Base-by-base conservation (phyloP, 2,113 vertebrate genomes). In the Chionodraco myersi region DNA sequence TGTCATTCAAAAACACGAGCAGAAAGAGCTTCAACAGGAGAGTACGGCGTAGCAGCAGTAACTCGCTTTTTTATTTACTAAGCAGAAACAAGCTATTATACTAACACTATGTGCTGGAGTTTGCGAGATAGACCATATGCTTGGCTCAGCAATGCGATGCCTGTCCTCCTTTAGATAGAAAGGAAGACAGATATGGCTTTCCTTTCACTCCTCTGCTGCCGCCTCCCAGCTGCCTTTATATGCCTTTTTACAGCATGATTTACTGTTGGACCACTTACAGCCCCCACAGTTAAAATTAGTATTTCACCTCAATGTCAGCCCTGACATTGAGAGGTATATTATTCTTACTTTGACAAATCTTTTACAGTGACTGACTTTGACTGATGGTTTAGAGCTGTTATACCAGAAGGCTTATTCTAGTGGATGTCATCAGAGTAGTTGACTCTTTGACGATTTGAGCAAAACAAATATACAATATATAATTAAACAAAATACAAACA, bases 101-200 rank as follows among this genome's bases (percentile, higher is more conserved):
- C 79, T 70, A 36, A 78, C 71, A 73, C 85, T 83, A 49, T 82
- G 75, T 12, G 58, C 82, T 75, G 58, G 54, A 76, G 73, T 86
- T 80, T 91, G 71, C 70, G n/a, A 84, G 83, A 91, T 91, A 88
- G 92, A 92, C 86, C 85, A 86, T 84, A 84, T 74, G 83, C 72
- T 54, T 67, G 73, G 79, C 70, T 89, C 87, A 85, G 89, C 82
- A 88, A 89, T 72, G 75, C 78, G 77, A 84, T 75, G 75, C 75
- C 73, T 89, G 69, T 85, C 86, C 82, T 87, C 82, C 72, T 83
- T 76, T 80, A 60, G 81, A 80, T 84, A 86, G 87, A 84, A 90
- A 86, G 56, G 66, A 78, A 86, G 84, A 89, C 82, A 86, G 84
- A 84, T 85, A 82, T 72, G 84, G 86, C 79, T 85, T 73, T 86